Conservation (phyloP, 2,888 invertebrate genomes). For the Pyrrhia umbra region DNA sequence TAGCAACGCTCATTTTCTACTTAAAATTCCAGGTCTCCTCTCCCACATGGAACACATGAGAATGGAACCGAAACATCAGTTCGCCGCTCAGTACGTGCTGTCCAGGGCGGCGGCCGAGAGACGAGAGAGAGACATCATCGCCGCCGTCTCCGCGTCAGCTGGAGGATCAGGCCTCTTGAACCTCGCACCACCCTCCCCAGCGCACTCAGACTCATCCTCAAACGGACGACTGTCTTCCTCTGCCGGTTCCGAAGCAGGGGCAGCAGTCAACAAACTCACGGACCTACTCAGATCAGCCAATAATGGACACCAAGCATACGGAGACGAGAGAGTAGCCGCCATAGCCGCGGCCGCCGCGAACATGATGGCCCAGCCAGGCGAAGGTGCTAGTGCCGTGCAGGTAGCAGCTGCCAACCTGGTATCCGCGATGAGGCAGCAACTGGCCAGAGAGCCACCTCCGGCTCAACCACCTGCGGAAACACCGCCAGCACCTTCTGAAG, state of each 20-base stretch:
- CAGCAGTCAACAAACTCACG: constrained; percentile 90
- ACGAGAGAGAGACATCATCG: constrained; percentile 95
- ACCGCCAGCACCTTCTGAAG: constrained; percentile 95
- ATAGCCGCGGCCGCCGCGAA: constrained; percentile 92
- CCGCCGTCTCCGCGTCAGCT: constrained; percentile 91
- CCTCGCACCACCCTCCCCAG: constrained; percentile 95
- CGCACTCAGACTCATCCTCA: constrained; percentile 96
- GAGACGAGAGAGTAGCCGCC: constrained; percentile 93
- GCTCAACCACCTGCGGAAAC: constrained; percentile 94
- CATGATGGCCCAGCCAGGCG: constrained; percentile 91
- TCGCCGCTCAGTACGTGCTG: constrained; percentile 97
- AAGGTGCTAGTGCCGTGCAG: constrained; percentile 92
- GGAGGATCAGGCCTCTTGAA: constrained; percentile 91
- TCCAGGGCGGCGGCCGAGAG: constrained; percentile 97
- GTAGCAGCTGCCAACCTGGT: constrained; percentile 94
- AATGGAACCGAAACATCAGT: constrained; percentile 99
- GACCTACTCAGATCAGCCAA: constrained; percentile 91
- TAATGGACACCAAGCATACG: constrained; percentile 92
- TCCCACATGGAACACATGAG: constrained; percentile 99
- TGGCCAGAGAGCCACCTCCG: constrained; percentile 86
- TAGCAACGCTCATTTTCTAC: constrained; percentile 5
- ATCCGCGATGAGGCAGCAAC: constrained; percentile 93
- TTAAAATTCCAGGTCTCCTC: constrained; percentile 92
- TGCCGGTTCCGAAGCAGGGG: constrained; percentile 93
- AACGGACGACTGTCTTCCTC: constrained; percentile 95